Evolutionary conservation across 2,888 invertebrate genomes (phyloP).

Genomic region (Hydraecia micacea): DNA sequence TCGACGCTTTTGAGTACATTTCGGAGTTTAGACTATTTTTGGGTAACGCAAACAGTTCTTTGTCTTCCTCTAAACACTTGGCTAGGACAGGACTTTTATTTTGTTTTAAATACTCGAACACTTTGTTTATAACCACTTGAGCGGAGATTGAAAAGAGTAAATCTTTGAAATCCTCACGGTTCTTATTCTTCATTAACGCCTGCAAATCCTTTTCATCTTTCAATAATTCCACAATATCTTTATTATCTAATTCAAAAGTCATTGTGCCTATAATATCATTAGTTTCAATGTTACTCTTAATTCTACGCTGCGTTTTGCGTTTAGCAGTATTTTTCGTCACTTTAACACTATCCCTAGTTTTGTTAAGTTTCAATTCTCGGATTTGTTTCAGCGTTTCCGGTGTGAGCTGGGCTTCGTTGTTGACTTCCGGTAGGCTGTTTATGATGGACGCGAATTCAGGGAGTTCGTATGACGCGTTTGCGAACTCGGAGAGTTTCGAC

Average conservation of each 20-base stretch:
- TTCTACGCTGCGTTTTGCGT: constrained; percentile 81
- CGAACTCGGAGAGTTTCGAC: constrained; percentile 81
- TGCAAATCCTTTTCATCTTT: constrained; percentile 83
- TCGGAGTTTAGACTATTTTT: constrained; percentile 78
- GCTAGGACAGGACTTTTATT: constrained; percentile 81
- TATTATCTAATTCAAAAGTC: constrained; percentile 83
- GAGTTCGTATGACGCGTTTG: constrained; percentile 82
- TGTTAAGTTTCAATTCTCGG: constrained; percentile 84
- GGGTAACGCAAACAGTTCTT: constrained; percentile 75
- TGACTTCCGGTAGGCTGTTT: constrained; percentile 82
- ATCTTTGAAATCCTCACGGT: constrained; percentile 83
- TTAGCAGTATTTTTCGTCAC: constrained; percentile 87
- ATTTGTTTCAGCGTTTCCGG: constrained; percentile 88
- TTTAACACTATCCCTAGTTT: constrained; percentile 83
- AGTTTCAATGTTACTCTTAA: constrained; percentile 77
- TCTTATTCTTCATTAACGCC: constrained; percentile 78
- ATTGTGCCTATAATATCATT: constrained; percentile 78
- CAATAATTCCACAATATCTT: constrained; percentile 79
- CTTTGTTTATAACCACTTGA: constrained; percentile 85
- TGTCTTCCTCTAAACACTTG: constrained; percentile 80
- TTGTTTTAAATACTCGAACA: constrained; percentile 83
- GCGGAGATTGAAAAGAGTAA: constrained; percentile 82
- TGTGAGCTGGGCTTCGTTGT: constrained; percentile 83
- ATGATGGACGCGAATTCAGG: constrained; percentile 86
- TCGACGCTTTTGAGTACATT: constrained; percentile 81